Evolutionary conservation across 2,888 invertebrate genomes (phyloP), one percentile per base, ranked within the genome.

Genomic region (Papilio elwesi): DNA sequence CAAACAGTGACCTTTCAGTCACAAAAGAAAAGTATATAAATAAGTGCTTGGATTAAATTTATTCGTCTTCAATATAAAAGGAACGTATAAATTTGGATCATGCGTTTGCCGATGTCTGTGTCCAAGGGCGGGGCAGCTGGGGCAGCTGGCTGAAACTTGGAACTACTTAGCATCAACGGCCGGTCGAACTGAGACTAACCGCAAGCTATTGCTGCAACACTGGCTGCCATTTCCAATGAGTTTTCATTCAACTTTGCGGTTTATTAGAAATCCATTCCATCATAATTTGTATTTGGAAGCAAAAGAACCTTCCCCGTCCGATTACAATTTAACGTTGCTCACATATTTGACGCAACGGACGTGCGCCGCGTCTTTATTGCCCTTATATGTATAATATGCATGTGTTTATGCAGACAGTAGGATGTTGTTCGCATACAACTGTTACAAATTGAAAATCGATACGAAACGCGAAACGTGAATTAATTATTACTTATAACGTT

Each of bases 101-200:
- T 9, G 6, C 7, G 2, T 43, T 43, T 6, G 9, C 59, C 59
- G 43, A 62, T 43, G 59, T 43, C 59, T 59, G 38, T 62, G 59
- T 62, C 43, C 59, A 62, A 62, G 43, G 59, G n/a, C 43, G 59
- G 15, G 73, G 65, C 71, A 70, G 67, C 73, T 59, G 59, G 15
- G 73, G 65, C 71, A 70, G 67, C 73, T 76, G 73, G 77, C 81
- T 81, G 83, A 87, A 82, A 86, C 81, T 85, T 82, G 85, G 85
- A 83, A 83, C 79, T 85, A 85, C 83, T 87, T 86, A 85, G 80
- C 77, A 77, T 79, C 73, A 78, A 74, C 78, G 78, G 74, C 80
- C 76, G 78, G 75, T 79, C 77, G 76, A 76, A 79, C 76, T 81
- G 76, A 75, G 51, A 80, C 80, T 78, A 80, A 83, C 79, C 78